A percentile compares a stretch with the other conserved stretches of the same genome.
Conservation (phyloP, 2,888 invertebrate genomes). For the Odontothrips loti region DNA sequence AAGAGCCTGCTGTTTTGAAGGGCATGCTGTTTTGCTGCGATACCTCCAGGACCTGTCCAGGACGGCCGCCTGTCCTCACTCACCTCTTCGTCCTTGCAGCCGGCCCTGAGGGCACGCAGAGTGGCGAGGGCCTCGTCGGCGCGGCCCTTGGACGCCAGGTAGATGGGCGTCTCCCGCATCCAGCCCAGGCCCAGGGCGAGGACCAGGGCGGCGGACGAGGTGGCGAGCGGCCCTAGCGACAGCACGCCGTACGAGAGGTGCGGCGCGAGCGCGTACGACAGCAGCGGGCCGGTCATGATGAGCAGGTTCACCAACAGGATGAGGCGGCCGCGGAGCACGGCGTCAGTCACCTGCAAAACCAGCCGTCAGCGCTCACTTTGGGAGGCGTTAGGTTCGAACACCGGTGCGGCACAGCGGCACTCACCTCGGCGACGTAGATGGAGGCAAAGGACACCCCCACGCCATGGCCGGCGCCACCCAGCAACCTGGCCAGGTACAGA, state of each 20-base stretch:
- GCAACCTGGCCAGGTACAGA: conserved; percentile 12
- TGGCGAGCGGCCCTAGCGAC: not conserved
- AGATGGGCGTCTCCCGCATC: conserved; percentile 13
- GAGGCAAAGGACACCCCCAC: not conserved
- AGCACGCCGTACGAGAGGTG: not conserved
- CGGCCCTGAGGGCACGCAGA: not conserved
- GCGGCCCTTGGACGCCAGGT: conserved; percentile 4
- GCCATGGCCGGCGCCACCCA: conserved; percentile 16
- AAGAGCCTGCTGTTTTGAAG: too few relatives aligned
- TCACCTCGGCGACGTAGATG: conserved; percentile 17
- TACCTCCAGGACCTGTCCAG: too few relatives aligned
- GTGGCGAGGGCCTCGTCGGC: conserved; percentile 14
- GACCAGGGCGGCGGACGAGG: not conserved
- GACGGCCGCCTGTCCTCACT: not conserved
- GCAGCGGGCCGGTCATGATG: not conserved
- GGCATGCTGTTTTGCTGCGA: too few relatives aligned
- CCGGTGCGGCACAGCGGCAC: not conserved
- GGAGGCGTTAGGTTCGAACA: not conserved
- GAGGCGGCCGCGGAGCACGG: conserved; percentile 3
- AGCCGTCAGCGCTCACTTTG: not conserved
- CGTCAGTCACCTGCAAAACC: not conserved
- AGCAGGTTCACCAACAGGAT: not conserved
- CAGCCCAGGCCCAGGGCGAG: conserved; percentile 4
- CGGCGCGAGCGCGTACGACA: not conserved
- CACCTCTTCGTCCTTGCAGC: conserved; percentile 7